phyloP scores from a whole-genome alignment of 2,888 invertebrate species.

The Tetheella fluctuosa region DNA sequence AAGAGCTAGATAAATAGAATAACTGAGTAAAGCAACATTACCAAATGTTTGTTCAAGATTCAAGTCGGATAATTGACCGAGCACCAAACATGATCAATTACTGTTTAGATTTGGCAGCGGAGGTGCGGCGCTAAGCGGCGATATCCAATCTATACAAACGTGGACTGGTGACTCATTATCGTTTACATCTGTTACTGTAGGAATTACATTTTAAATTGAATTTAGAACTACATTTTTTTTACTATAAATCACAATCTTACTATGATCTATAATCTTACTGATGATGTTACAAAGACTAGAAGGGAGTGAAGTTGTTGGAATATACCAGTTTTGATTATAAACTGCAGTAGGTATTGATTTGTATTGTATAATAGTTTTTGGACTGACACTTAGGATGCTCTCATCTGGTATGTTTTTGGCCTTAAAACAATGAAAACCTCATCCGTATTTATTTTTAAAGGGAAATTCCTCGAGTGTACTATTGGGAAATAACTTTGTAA shows the following conservation, averaged over 20 bases:
- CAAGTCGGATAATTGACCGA: neutral
- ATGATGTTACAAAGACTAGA: too few relatives aligned
- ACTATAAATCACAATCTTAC: too few relatives aligned
- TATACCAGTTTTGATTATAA: too few relatives aligned
- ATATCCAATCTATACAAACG: neutral
- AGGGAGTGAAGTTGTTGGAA: too few relatives aligned
- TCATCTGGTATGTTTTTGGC: too few relatives aligned
- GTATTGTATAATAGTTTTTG: too few relatives aligned
- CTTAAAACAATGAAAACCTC: too few relatives aligned
- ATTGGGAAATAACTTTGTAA: neutral
- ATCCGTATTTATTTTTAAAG: too few relatives aligned
- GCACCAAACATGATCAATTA: slow-evolving; percentile 1
- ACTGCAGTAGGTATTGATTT: too few relatives aligned
- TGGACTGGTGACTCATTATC: neutral
- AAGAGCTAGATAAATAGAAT: neutral
- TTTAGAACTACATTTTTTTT: neutral
- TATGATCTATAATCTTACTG: too few relatives aligned
- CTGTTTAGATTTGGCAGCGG: slow-evolving; percentile 3
- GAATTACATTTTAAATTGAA: too few relatives aligned
- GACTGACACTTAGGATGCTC: too few relatives aligned
- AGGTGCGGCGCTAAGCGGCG: neutral
- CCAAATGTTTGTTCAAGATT: slow-evolving; percentile 7
- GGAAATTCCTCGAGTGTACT: neutral
- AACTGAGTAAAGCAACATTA: neutral
- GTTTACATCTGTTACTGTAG: neutral